Evolutionary conservation across 1,140 invertebrate species (phyloP).

Genomic region (Anastrepha obliqua): DNA sequence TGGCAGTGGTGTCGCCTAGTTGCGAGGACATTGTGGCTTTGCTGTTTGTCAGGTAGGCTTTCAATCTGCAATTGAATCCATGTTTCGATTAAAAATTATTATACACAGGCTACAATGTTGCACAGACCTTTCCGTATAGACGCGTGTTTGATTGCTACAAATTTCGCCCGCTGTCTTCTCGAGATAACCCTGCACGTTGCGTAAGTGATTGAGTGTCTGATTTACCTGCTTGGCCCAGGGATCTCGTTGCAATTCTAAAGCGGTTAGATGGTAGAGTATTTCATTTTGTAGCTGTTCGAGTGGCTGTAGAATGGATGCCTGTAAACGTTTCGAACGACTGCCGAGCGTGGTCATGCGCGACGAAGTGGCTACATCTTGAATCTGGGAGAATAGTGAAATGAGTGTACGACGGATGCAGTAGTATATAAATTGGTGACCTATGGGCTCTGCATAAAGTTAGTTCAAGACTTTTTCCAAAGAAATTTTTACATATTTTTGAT

Average conservation of each 20-base stretch:
- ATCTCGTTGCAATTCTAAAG: conserved; percentile 82
- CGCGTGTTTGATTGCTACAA: conserved; percentile 75
- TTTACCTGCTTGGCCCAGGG: conserved; percentile 79
- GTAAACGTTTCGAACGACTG: conserved; percentile 79
- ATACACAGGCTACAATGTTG: background rate
- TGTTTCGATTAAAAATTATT: no score
- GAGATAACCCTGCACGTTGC: conserved; percentile 84
- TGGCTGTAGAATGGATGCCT: conserved; percentile 79
- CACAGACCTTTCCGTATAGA: conserved; percentile 73
- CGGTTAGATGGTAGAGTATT: conserved; percentile 84
- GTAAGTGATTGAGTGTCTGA: conserved; percentile 82
- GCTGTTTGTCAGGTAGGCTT: conserved; percentile 81
- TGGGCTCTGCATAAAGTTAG: no score
- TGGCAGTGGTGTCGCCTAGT: conserved; percentile 79
- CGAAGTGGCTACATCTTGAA: conserved; percentile 79
- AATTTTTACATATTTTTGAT: no score
- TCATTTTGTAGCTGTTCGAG: conserved; percentile 82
- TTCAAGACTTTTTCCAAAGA: no score
- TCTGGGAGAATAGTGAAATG: conserved; percentile 59
- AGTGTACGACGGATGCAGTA: no score
- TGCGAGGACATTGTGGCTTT: conserved; percentile 79
- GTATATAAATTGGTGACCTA: background rate
- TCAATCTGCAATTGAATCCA: conserved; percentile 73
- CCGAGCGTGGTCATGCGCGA: conserved; percentile 80
- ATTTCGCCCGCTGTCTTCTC: conserved; percentile 84